Evolutionary conservation across 30 jellyfish, hydroid and myxozoan genomes (phyloP).

Genomic region (Hydra vulgaris): DNA sequence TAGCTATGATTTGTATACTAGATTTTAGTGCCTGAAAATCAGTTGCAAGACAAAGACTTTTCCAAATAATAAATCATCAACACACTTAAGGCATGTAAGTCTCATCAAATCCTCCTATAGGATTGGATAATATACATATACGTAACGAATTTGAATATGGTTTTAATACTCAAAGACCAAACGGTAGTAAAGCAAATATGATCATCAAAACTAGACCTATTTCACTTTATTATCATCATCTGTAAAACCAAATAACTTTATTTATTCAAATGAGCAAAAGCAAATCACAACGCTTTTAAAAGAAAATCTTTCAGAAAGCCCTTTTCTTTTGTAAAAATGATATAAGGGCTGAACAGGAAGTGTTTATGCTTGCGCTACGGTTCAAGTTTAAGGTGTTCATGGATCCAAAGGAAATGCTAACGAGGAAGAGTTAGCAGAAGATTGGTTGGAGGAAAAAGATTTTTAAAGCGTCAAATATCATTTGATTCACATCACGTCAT

Average conservation of each 20-base stretch:
- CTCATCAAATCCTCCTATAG: conserved; percentile 5
- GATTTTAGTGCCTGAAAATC: neutral
- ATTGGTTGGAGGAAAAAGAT: conserved; percentile 12
- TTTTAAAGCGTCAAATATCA: conserved; percentile 53
- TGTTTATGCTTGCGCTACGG: conserved; percentile 57
- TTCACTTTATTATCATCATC: conserved; percentile 51
- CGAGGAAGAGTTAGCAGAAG: conserved; percentile 36
- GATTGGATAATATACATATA: conserved; percentile 57
- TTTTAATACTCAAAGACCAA: conserved; percentile 52
- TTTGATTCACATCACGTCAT: conserved; percentile 67
- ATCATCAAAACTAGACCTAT: conserved; percentile 24
- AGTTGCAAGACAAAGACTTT: neutral
- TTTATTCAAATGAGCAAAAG: neutral
- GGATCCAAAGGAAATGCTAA: conserved; percentile 44
- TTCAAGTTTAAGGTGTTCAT: conserved; percentile 43
- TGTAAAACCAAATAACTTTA: conserved; percentile 19
- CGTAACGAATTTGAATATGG: conserved; percentile 76
- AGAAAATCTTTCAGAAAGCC: neutral
- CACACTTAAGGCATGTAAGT: conserved; percentile 15
- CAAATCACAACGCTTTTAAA: neutral
- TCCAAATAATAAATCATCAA: neutral
- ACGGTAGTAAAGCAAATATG: conserved; percentile 25
- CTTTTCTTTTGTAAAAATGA: conserved; percentile 52
- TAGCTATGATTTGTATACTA: neutral
- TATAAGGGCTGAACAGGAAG: conserved; percentile 65